These are phyloP conservation scores for Aspidiotus rigidus DNA, from an alignment of 2,888 invertebrate genomes.

Conservation along the genomic window DNA sequence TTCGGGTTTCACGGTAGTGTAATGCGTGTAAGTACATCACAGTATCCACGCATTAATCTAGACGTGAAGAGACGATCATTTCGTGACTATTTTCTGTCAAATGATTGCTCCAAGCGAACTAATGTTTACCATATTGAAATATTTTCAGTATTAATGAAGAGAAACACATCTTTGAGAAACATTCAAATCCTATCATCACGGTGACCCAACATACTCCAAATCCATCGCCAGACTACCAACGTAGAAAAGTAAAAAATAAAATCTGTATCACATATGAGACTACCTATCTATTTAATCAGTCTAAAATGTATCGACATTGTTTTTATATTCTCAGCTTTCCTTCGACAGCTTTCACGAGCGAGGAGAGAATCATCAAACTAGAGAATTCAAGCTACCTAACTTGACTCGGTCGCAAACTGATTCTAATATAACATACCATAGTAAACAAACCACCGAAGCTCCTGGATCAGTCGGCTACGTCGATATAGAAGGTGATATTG, in stretches of 20 bases:
- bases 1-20: too few species aligned
- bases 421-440: slow-evolving; percentile 79
- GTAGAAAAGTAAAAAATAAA: slow-evolving; percentile 53
- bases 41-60: too few species aligned
- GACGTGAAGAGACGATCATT: too few species aligned
- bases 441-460: slow-evolving; percentile 78
- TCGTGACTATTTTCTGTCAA: too few species aligned
- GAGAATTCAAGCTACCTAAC: slow-evolving; percentile 43
- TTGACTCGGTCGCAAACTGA: slow-evolving; percentile 81
- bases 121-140: too few species aligned
- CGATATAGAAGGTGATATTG: slow-evolving; percentile 88
- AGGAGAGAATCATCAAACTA: slow-evolving; percentile 7
- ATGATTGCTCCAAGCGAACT: too few species aligned
- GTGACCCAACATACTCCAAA: slow-evolving; percentile 93
- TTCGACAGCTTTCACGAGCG: slow-evolving; percentile 23
- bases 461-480: slow-evolving; percentile 85
- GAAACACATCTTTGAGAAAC: slow-evolving; percentile 13
- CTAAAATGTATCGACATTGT: neutral
- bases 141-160: slow-evolving; percentile 34
- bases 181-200: slow-evolving; percentile 86
- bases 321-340: slow-evolving; percentile 12
- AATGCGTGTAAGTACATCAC: too few species aligned
- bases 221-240: slow-evolving; percentile 77
- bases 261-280: too few species aligned
- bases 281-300: too few species aligned